Base-by-base conservation (phyloP, 2,113 vertebrate genomes). In the Xiphophorus couchianus region DNA sequence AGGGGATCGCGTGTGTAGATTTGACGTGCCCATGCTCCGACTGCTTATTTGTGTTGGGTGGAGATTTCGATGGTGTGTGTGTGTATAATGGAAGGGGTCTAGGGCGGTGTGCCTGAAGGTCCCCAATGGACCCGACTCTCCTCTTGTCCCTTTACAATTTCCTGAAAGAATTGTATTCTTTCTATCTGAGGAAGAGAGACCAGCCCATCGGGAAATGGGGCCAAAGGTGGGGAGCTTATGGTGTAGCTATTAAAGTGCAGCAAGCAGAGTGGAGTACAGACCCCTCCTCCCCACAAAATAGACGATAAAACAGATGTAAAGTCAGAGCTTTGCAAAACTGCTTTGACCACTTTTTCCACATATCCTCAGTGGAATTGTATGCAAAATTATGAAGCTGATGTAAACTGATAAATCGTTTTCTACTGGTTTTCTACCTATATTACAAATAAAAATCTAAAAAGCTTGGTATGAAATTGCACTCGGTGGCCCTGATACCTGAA, bases 121-220 rank as follows among this genome's bases (percentile, higher is more conserved):
- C 93, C 91, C 92, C 29, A 78, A 80, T 87, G 92, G 84, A 88
- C 82, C 78, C 4, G 17, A 61, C 86, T 89, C 87, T 30, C 67
- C 51, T 90, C 84, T 82, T 83, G 84, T 83, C 89, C 87, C 79
- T 83, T 88, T 77, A 83, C 84, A 88, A 92, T 90, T 95, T 95
- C 94, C 94, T 94, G 94, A 93, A 91, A 87, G 90, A 88, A 95
- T 95, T 94, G 93, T 93, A 87, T 86, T 88, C 89, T 91, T 95
- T 95, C 92, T 95, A 95, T 95, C 93, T 94, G 88, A 95, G 94
- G 94, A 95, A 95, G 88, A 93, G 91, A 89, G 93, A 88, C 91
- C 91, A 91, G 84, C 94, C 94, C 94, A 89, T 61, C 83, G 91
- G 90, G 92, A 94, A 94, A 90, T 69, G 70, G 80, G 86, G 88